Percentiles rank a stretch among this genome's conserved stretches.
These are phyloP conservation scores for Butastur rufipennis DNA, from an alignment of 2,113 vertebrate species.

Conservation along the genomic window DNA sequence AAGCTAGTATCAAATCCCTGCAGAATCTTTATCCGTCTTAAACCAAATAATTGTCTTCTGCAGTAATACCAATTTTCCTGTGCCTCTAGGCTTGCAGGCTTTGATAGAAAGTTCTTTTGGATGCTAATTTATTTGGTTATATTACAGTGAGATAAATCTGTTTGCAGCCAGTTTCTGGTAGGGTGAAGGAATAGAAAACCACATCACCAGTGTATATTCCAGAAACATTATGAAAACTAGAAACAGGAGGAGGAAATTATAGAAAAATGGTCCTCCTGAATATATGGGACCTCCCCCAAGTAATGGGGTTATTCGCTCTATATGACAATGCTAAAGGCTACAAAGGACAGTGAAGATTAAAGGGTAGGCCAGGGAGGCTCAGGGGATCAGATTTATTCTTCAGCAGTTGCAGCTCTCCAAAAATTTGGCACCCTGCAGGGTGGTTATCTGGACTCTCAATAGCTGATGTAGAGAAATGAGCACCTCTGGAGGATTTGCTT, in stretches of 20 bases:
- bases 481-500: neutral
- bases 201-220: neutral
- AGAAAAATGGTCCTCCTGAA: neutral
- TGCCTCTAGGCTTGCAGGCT: slow-evolving; percentile 29
- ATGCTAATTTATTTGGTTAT: slow-evolving; percentile 59
- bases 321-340: neutral
- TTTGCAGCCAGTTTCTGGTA: neutral
- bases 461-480: neutral
- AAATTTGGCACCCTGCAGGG: neutral
- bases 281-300: neutral
- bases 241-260: neutral
- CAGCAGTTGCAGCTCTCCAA: neutral
- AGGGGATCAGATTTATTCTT: neutral
- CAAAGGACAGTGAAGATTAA: neutral
- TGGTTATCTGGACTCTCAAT: neutral
- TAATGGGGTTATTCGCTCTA: neutral
- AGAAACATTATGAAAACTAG: neutral
- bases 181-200: neutral
- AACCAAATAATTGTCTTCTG: slow-evolving; percentile 63
- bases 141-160: neutral
- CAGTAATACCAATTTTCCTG: slow-evolving; percentile 40
- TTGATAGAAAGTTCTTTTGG: slow-evolving; percentile 26
- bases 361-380: neutral
- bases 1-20: slow-evolving; percentile 31
- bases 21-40: slow-evolving; percentile 47